Base-by-base conservation (phyloP, 2,113 vertebrate genomes). In the Recurvirostra avosetta region DNA sequence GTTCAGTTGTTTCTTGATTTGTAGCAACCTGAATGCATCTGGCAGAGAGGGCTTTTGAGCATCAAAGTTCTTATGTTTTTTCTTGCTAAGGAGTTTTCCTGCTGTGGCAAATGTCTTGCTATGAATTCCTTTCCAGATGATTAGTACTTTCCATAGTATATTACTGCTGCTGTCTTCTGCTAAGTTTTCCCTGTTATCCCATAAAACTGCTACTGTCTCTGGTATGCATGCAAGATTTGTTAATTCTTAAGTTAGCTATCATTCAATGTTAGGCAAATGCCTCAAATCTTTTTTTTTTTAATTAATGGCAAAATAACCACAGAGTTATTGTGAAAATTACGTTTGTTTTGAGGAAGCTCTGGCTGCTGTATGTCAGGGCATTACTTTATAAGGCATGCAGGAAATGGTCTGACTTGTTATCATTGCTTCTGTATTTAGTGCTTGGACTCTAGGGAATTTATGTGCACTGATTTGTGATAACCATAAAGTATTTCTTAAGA, bases 361-460 rank as follows among this genome's bases (percentile, higher is more conserved):
- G 47, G n/a, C 83, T 91, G 5, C 76, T 78, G 5, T 71, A 8
- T 82, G 63, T 83, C 59, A 90, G 36, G 26, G 12, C 23, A 61
- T 66, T 66, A 8, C 92, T 96, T 96, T 53, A 76, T 61, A 91
- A 94, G 72, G 91, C 94, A 73, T 74, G 62, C 62, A 94, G 96
- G 92, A 95, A 95, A 65, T 85, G 58, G 58, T 75, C 70, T 92
- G 94, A 72, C 58, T 63, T 67, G 50, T 88, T 94, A 85, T 92
- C 73, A 21, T 85, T 78, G 80, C 90, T 96, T 91, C 93, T 95
- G 73, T 95, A 88, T 94, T 96, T 96, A 94, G 95, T 91, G 55
- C 80, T 89, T 83, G 49, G 78, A n/a, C 96, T 89, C 58, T 40
- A 43, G 84, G 70, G 80, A 89, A 62, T 86, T 96, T n/a, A 20